Conservation (phyloP, 2,797 vertebrate genomes). For the Crocidura indochinensis region DNA sequence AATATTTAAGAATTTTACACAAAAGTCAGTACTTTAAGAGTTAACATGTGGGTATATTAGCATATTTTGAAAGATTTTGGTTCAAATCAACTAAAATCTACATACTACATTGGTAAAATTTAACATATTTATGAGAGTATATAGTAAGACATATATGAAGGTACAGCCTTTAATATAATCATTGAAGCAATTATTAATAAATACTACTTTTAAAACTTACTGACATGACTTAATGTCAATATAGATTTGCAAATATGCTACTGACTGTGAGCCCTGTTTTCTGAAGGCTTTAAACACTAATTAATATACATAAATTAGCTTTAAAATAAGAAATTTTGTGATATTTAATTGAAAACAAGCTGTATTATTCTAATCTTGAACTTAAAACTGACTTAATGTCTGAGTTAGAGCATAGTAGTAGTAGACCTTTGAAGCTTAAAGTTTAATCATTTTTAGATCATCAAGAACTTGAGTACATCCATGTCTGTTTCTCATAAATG, state of each 20-base stretch:
- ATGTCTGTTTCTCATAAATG: conserved; percentile 82
- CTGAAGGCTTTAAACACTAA: background rate
- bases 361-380: background rate
- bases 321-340: conserved; percentile 61
- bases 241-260: conserved; percentile 37
- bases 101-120: background rate
- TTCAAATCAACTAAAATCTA: conserved; percentile 17
- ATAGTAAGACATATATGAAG: background rate
- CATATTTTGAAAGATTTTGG: conserved; percentile 42
- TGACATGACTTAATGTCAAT: conserved; percentile 25
- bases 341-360: background rate
- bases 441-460: conserved; percentile 70
- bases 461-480: conserved; percentile 65
- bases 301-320: background rate
- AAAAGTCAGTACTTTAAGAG: conserved; percentile 45
- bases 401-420: conserved; percentile 58
- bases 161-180: too few species aligned
- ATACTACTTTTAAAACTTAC: conserved; percentile 31
- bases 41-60: background rate
- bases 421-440: conserved; percentile 67
- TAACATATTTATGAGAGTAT: background rate
- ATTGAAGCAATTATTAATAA: too few species aligned
- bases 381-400: conserved; percentile 13
- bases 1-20: conserved; percentile 13
- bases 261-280: conserved; percentile 8